Evolutionary conservation across 2,888 invertebrate species (phyloP), one percentile per base, ranked within the genome.

Genomic region (Tromatobia lineatoria): DNA sequence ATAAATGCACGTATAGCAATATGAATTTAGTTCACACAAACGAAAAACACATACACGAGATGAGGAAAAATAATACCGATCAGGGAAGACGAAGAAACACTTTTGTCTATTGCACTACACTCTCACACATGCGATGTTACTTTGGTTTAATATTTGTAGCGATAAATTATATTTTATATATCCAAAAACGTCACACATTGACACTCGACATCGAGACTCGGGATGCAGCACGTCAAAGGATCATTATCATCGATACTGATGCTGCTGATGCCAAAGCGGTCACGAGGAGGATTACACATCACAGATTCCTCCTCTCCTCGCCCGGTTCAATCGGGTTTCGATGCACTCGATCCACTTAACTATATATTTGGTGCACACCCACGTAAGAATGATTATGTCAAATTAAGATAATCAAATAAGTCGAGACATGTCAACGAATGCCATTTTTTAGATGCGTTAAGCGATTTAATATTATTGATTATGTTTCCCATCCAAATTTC

Each of bases 51-150:
- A 54, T 57, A 47, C 20, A 67, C 70, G 69, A 59, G 67, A 13
- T 47, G 50, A 7, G 59, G n/a, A 47, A 52, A 38, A 70, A 75
- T 18, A 69, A 80, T 25, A 59, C 75, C 34, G 64, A 75, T 42
- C 23, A 64, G 69, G 78, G 71, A 70, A 79, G 50, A 82, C 74
- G 67, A 73, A 64, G 67, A 73, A 64, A 64, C 79, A 80, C 83
- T 83, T 25, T 18, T 38, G 74, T 52, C 20, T 73, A 59, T 61
- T 11, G 47, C 69, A 71, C 67, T 52, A 34, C 70, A 79, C 54
- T 54, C 20, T 45, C 54, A 74, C 52, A n/a, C 80, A 80, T 85
- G 82, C 82, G 61, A 82, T 75, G 42, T 76, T 66, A 75, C 50
- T 74, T 47, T 73, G 15, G 18, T 11, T n/a, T 20, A 50, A 59